These are phyloP conservation scores for Eumeta japonica DNA, from an alignment of 1,140 invertebrate genomes.

Conservation along the genomic window DNA sequence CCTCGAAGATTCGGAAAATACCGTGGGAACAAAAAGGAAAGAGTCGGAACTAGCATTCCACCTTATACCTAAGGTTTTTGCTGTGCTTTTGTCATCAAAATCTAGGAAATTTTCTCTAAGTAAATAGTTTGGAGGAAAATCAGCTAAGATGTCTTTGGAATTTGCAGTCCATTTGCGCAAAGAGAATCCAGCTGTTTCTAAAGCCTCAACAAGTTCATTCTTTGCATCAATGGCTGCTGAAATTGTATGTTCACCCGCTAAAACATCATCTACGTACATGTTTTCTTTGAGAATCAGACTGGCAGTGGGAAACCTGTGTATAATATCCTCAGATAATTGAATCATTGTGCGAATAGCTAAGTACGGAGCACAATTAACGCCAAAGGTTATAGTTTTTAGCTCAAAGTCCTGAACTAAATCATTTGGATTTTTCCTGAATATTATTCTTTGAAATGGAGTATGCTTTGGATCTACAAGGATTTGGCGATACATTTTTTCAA, in stretches of 20 bases:
- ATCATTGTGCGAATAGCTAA: constrained; percentile 21
- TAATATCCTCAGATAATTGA: constrained; percentile 19
- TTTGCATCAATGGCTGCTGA: constrained; percentile 17
- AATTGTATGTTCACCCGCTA: constrained; percentile 17
- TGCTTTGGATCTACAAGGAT: background rate
- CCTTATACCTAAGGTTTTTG: constrained; percentile 21
- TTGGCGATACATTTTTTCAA: background rate
- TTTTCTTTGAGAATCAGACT: constrained; percentile 15
- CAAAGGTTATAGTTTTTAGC: constrained; percentile 37
- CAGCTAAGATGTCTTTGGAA: constrained; percentile 10
- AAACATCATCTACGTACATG: constrained; percentile 33
- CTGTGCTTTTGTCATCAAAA: constrained; percentile 13
- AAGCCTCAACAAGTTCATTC: constrained; percentile 14
- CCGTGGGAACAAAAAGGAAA: constrained; percentile 11
- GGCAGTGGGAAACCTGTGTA: constrained; percentile 20
- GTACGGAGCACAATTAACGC: constrained; percentile 25
- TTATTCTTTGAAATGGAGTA: background rate
- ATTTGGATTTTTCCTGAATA: background rate
- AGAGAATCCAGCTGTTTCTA: constrained; percentile 19
- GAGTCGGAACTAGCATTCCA: constrained; percentile 20
- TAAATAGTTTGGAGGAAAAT: constrained; percentile 8
- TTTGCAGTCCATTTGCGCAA: constrained; percentile 25
- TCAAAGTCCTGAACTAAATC: constrained; percentile 20
- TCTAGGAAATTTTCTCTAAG: constrained; percentile 10
- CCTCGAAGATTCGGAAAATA: constrained; percentile 4